Evolutionary conservation across 2,888 invertebrate genomes (phyloP).

Genomic region (Sesia apiformis): DNA sequence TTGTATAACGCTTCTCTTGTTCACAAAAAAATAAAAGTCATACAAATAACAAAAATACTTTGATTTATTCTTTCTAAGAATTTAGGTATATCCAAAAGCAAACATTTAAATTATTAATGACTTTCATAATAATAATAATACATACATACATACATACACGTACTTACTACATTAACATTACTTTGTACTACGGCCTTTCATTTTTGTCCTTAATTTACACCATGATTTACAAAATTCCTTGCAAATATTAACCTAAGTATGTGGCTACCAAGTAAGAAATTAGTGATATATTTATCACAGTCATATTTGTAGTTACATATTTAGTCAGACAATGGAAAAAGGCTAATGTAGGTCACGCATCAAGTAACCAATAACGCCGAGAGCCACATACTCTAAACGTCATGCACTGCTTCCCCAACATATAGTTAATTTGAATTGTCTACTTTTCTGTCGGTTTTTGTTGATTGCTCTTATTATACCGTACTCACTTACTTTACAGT

Average conservation of each 20-base stretch:
- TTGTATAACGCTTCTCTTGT: not conserved
- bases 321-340: too few relatives aligned
- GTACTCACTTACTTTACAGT: too few relatives aligned
- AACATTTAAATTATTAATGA: not conserved
- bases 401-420: too few relatives aligned
- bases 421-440: too few relatives aligned
- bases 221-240: not conserved
- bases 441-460: too few relatives aligned
- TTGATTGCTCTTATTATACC: too few relatives aligned
- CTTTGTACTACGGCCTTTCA: not conserved
- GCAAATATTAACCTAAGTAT: not conserved
- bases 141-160: not conserved
- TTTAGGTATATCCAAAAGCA: not conserved
- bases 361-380: too few relatives aligned
- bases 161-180: not conserved
- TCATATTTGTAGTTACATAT: not conserved
- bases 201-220: not conserved
- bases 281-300: not conserved
- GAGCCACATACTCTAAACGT: too few relatives aligned
- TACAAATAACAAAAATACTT: not conserved
- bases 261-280: not conserved
- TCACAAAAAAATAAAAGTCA: not conserved
- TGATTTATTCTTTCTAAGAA: not conserved
- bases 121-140: not conserved
- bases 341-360: too few relatives aligned